phyloP scores from a whole-genome alignment of 2,113 vertebrate genomes.

The Poeciliopsis prolifica region DNA sequence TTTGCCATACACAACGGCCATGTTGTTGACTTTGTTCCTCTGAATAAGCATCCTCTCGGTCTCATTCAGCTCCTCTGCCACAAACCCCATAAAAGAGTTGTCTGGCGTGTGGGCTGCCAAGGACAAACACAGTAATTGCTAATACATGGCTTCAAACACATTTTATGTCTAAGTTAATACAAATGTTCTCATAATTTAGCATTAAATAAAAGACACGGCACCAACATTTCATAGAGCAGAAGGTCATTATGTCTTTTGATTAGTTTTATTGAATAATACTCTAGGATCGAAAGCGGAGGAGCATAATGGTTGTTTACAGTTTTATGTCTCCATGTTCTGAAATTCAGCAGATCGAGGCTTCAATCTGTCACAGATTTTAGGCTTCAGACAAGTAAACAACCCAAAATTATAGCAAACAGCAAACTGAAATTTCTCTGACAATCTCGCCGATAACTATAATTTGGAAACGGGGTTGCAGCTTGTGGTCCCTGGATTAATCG shows the following conservation, averaged over 20 bases:
- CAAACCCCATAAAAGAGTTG: conserved; percentile 99
- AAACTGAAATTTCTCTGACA: conserved; percentile 11
- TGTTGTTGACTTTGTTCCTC: conserved; percentile 89
- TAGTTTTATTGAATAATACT: neutral
- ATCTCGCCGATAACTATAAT: conserved; percentile 23
- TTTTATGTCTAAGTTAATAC: conserved; percentile 23
- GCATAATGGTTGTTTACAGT: neutral
- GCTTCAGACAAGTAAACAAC: conserved; percentile 14
- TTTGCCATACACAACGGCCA: conserved; percentile 97
- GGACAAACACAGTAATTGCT: conserved; percentile 42
- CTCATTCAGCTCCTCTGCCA: conserved; percentile 92
- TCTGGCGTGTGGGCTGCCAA: conserved; percentile 94
- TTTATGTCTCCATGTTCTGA: neutral
- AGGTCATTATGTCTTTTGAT: neutral
- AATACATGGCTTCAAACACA: conserved; percentile 17
- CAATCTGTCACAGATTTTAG: conserved; percentile 1
- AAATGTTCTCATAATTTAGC: conserved; percentile 6
- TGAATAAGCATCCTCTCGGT: conserved; percentile 87
- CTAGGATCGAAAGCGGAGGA: neutral
- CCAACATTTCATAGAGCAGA: neutral
- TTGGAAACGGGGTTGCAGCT: conserved; percentile 12
- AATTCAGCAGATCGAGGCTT: neutral
- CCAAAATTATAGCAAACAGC: neutral
- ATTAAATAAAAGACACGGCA: neutral
- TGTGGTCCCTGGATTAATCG: conserved; percentile 34